Conservation (phyloP, 2,113 vertebrate species). For the Tricholaema leucomelas region DNA sequence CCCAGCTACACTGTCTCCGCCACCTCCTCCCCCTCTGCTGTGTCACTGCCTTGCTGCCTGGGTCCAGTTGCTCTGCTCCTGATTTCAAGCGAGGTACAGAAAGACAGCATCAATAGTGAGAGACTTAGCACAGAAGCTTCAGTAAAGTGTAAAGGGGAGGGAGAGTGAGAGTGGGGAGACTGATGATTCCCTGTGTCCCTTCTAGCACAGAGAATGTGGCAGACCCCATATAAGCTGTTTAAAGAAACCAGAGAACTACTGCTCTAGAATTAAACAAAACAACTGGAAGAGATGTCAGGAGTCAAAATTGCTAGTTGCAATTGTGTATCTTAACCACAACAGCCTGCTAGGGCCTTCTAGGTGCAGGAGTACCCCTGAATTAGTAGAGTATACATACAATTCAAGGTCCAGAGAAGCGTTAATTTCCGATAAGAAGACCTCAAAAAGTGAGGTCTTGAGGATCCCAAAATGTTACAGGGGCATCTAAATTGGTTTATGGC, state of each 20-base stretch:
- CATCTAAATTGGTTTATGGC: neutral
- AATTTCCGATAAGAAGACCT: neutral
- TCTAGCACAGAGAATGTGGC: neutral
- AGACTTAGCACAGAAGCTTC: neutral
- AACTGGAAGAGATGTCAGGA: neutral
- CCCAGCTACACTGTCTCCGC: neutral
- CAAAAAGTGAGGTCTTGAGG: neutral
- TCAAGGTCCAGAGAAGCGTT: neutral
- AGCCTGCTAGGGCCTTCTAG: neutral
- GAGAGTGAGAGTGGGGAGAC: neutral
- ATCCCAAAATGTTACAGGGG: neutral
- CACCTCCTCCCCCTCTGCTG: neutral
- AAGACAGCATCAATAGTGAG: neutral
- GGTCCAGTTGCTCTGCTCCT: neutral
- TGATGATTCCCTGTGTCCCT: neutral
- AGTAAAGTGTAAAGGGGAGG: neutral
- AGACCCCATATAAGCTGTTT: neutral
- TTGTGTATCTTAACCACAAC: rapidly evolving
- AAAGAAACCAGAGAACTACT: neutral
- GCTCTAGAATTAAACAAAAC: neutral
- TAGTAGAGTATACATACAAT: neutral
- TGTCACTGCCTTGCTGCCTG: rapidly evolving
- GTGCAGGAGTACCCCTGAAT: neutral
- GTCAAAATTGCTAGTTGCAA: neutral
- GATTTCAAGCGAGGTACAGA: neutral